These are phyloP conservation scores for Onychomys arenicola DNA, from an alignment of 2,797 vertebrate species.

Conservation along the genomic window DNA sequence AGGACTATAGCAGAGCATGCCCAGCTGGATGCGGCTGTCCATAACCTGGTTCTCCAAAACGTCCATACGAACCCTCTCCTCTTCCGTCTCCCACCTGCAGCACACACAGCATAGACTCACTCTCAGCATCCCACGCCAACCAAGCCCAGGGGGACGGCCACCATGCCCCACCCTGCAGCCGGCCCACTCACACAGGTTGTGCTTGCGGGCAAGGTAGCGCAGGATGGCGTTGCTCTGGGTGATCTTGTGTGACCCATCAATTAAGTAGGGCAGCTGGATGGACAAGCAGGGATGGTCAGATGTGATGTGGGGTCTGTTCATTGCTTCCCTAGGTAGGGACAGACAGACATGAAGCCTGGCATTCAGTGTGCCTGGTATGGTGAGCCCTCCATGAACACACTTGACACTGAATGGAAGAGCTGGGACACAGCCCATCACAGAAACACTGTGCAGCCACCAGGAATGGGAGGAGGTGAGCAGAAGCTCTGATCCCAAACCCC, in stretches of 20 bases:
- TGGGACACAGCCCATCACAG: background rate
- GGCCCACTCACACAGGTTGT: conserved; percentile 90
- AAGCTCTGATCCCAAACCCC: background rate
- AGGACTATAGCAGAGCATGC: background rate
- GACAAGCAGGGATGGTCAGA: background rate
- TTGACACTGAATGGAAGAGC: background rate
- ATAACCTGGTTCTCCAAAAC: conserved; percentile 90
- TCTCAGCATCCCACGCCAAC: background rate
- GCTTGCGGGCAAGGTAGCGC: conserved; percentile 93
- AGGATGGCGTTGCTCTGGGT: conserved; percentile 94
- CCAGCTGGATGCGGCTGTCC: background rate
- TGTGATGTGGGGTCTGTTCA: rapidly evolving
- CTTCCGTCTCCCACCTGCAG: conserved; percentile 87
- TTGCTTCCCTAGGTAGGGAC: no score
- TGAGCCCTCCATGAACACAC: rapidly evolving
- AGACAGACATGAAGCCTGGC: no score
- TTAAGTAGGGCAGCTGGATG: conserved; percentile 88
- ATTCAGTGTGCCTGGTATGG: background rate
- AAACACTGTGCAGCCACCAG: background rate
- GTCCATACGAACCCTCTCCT: conserved; percentile 90
- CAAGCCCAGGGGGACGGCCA: rapidly evolving
- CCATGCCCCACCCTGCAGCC: rapidly evolving
- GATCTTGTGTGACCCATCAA: conserved; percentile 91
- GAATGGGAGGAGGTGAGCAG: background rate
- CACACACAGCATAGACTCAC: background rate